These are phyloP conservation scores for Drosophila teissieri DNA, from an alignment of 1,140 invertebrate species.

Conservation along the genomic window DNA sequence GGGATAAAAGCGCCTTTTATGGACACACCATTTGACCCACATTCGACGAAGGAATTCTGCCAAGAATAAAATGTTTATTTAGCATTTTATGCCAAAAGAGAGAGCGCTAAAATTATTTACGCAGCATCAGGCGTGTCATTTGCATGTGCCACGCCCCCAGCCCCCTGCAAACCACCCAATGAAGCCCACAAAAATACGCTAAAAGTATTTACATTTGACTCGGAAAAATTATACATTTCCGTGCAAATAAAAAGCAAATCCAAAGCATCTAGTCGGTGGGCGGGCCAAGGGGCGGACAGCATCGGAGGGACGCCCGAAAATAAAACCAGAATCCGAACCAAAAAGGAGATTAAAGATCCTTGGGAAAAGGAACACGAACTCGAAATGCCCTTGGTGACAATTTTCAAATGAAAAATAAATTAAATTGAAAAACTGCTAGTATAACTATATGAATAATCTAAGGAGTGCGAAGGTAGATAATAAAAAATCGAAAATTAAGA, in stretches of 20 bases:
- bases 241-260: conserved; percentile 74
- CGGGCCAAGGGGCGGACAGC: conserved; percentile 9
- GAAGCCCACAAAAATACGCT: conserved; percentile 77
- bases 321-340: conserved; percentile 53
- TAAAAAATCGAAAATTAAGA: not conserved
- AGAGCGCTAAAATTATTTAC: conserved; percentile 81
- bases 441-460: too few relatives aligned
- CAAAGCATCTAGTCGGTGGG: conserved; percentile 3
- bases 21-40: conserved; percentile 69
- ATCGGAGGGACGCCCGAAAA: conserved; percentile 33
- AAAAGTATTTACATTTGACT: conserved; percentile 83
- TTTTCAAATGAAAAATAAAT: not conserved
- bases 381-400: conserved; percentile 40
- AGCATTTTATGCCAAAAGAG: conserved; percentile 77
- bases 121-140: conserved; percentile 81
- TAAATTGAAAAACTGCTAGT: not conserved
- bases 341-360: conserved; percentile 26
- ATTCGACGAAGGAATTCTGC: conserved; percentile 24
- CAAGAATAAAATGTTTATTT: conserved; percentile 78
- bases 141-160: conserved; percentile 70
- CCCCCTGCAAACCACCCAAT: conserved; percentile 1
- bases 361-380: conserved; percentile 24
- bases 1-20: conserved; percentile 9
- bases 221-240: conserved; percentile 82
- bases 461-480: too few relatives aligned